These are phyloP conservation scores for Hydrozoanthus gracilis DNA, from an alignment of 92 coral and sea anemone genomes.

Conservation along the genomic window DNA sequence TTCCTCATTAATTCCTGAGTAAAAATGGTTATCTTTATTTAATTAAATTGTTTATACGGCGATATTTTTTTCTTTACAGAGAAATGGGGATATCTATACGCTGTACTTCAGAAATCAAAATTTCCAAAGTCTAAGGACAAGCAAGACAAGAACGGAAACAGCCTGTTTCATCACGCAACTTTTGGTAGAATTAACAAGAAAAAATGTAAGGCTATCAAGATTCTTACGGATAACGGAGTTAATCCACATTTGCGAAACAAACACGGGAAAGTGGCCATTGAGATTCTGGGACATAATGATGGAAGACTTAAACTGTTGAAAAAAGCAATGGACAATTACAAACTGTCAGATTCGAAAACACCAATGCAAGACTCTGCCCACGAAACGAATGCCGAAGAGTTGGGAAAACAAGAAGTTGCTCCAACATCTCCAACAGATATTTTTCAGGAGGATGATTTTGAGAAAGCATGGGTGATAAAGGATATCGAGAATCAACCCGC, in stretches of 20 bases:
- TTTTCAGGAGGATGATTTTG: not conserved
- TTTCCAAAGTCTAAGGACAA: slow-evolving; percentile 45
- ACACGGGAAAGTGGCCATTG: slow-evolving; percentile 45
- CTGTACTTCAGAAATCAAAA: slow-evolving; percentile 51
- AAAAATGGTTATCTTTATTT: too few relatives aligned
- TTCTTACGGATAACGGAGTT: slow-evolving; percentile 60
- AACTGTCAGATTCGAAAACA: slow-evolving; percentile 4
- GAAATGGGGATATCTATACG: slow-evolving; percentile 40
- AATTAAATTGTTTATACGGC: too few relatives aligned
- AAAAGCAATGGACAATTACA: slow-evolving; percentile 49
- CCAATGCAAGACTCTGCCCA: not conserved
- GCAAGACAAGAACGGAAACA: slow-evolving; percentile 57
- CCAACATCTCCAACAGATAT: slow-evolving; percentile 11
- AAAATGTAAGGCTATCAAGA: slow-evolving; percentile 58
- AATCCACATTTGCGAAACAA: slow-evolving; percentile 67
- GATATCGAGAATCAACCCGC: not conserved
- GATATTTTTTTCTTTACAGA: slow-evolving; percentile 40
- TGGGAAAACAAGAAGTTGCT: not conserved
- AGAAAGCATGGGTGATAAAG: slow-evolving; percentile 4
- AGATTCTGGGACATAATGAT: slow-evolving; percentile 43
- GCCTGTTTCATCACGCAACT: slow-evolving; percentile 63
- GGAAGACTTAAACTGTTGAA: slow-evolving; percentile 63
- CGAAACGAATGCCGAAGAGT: slow-evolving; percentile 15
- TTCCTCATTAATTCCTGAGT: too few relatives aligned
- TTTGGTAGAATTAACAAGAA: slow-evolving; percentile 50